These are phyloP conservation scores for Palloptera scutellata DNA, from an alignment of 2,888 invertebrate species.

Conservation along the genomic window DNA sequence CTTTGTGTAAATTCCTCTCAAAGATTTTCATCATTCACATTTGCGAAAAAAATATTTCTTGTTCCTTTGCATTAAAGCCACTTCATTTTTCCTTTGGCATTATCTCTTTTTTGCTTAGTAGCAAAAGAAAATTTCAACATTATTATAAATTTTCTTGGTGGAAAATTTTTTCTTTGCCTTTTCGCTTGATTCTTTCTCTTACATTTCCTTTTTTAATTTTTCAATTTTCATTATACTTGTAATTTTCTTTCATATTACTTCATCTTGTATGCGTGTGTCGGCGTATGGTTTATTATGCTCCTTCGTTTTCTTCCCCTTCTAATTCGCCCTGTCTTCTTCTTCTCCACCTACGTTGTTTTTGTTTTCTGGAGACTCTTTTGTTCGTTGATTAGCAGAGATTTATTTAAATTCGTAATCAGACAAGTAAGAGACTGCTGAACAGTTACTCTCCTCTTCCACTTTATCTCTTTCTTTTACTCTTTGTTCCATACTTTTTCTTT, in stretches of 20 bases:
- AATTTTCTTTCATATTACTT: slow-evolving; percentile 4
- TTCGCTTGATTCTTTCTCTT: background rate
- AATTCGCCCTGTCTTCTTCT: background rate
- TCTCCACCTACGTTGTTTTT: background rate
- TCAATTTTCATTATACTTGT: background rate
- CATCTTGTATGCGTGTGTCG: background rate
- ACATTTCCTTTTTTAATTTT: background rate
- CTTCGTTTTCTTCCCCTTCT: background rate
- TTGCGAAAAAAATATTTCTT: too few relatives aligned
- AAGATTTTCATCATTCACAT: background rate
- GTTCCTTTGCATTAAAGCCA: too few relatives aligned
- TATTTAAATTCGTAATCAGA: background rate
- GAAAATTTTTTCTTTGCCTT: background rate
- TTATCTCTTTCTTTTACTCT: background rate
- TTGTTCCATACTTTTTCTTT: background rate
- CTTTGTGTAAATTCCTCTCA: background rate
- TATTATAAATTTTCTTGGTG: slow-evolving; percentile 1
- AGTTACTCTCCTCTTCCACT: background rate
- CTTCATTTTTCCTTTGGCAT: background rate
- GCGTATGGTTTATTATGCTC: background rate
- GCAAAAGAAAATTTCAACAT: background rate
- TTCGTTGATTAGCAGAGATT: background rate
- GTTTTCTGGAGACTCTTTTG: background rate
- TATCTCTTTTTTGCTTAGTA: background rate
- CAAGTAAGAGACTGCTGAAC: background rate